phyloP scores from a whole-genome alignment of 2,888 invertebrate genomes.

The Candidula unifasciata region DNA sequence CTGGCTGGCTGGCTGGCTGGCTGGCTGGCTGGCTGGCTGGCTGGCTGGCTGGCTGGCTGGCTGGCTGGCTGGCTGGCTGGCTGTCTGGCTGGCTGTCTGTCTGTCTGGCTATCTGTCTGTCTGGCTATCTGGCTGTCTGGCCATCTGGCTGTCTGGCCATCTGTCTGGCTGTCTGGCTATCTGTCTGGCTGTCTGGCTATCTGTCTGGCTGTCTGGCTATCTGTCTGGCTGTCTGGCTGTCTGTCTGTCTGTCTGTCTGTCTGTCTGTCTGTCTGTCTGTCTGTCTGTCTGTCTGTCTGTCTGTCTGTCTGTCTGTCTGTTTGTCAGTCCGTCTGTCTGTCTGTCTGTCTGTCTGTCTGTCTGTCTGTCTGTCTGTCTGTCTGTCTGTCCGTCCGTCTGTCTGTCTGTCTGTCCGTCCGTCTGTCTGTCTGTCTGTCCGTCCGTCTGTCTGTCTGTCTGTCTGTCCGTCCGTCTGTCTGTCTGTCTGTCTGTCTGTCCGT shows the following conservation, averaged over 20 bases:
- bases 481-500: not conserved
- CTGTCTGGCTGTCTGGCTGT: not conserved
- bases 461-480: conserved; percentile 1
- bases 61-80: not conserved
- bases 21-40: not conserved
- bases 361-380: not conserved
- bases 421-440: conserved; percentile 4
- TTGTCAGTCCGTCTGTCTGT: not conserved
- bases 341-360: not conserved
- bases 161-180: too few relatives aligned
- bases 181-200: too few relatives aligned
- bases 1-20: not conserved
- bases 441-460: not conserved
- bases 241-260: conserved; percentile 5
- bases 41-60: not conserved
- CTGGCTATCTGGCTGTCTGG: too few relatives aligned
- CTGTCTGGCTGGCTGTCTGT: too few relatives aligned
- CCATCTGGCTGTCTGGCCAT: too few relatives aligned
- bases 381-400: not conserved
- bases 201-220: not conserved
- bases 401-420: conserved; percentile 1
- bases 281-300: not conserved
- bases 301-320: not conserved
- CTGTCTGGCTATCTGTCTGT: too few relatives aligned
- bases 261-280: not conserved